A percentile compares a stretch with the other conserved stretches of the same genome.
Conservation (phyloP, 2,797 vertebrate genomes). For the Acipenser ruthenus region DNA sequence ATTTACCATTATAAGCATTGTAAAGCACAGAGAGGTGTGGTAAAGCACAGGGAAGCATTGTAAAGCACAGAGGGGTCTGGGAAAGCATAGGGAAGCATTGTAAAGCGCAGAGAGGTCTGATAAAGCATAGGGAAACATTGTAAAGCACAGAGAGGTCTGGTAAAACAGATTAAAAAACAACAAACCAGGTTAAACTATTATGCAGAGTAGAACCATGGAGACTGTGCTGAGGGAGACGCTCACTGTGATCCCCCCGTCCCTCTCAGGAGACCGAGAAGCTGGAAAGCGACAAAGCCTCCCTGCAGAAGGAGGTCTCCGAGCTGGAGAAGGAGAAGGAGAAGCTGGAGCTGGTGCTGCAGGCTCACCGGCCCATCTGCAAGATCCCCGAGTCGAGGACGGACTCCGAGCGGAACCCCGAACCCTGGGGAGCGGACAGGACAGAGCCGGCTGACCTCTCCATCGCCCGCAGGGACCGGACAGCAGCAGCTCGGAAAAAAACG, state of each 20-base stretch:
- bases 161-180: too few species aligned
- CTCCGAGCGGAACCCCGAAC: slow-evolving; percentile 34
- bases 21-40: too few species aligned
- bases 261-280: slow-evolving; percentile 75
- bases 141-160: too few species aligned
- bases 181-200: too few species aligned
- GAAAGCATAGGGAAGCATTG: too few species aligned
- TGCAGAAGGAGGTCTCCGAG: slow-evolving; percentile 77
- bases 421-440: slow-evolving; percentile 49
- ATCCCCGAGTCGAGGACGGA: slow-evolving; percentile 63
- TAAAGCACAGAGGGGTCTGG: too few species aligned
- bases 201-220: too few species aligned
- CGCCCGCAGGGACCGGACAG: slow-evolving; percentile 27
- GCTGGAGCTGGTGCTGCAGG: slow-evolving; percentile 79
- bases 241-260: neutral
- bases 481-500: slow-evolving; percentile 34
- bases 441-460: slow-evolving; percentile 38
- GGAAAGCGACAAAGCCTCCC: slow-evolving; percentile 69
- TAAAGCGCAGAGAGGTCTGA: too few species aligned
- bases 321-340: slow-evolving; percentile 81
- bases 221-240: too few species aligned
- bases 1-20: too few species aligned
- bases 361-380: slow-evolving; percentile 84
- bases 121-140: too few species aligned
- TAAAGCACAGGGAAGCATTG: too few species aligned